Percentiles rank a stretch among this genome's conserved stretches.
These are phyloP conservation scores for Furnarius figulus DNA, from an alignment of 2,113 vertebrate species.

Conservation along the genomic window DNA sequence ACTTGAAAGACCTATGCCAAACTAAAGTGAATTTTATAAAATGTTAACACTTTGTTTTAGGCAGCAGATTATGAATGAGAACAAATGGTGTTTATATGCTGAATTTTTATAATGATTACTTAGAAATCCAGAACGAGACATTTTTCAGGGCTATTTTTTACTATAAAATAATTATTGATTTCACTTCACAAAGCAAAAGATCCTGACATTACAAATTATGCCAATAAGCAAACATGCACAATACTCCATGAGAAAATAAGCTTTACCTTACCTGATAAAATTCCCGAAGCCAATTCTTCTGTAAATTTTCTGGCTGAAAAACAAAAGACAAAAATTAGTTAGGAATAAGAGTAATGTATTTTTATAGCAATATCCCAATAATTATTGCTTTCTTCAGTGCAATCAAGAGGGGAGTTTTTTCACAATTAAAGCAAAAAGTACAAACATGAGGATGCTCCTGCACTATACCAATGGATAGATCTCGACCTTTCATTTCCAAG, in stretches of 20 bases:
- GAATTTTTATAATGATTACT: not conserved
- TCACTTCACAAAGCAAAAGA: not conserved
- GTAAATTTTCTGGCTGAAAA: slow-evolving; percentile 66
- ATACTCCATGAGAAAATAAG: not conserved
- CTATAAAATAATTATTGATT: not conserved
- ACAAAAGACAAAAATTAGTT: not conserved
- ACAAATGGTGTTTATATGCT: not conserved
- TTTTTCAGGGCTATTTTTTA: not conserved
- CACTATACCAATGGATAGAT: fast-evolving
- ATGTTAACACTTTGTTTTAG: not conserved
- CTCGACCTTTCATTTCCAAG: fast-evolving
- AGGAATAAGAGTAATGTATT: not conserved
- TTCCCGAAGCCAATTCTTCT: slow-evolving; percentile 69
- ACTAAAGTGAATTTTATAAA: not conserved
- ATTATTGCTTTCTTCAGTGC: not conserved
- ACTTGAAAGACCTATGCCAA: not conserved
- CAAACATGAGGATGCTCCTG: not conserved
- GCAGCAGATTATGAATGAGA: not conserved
- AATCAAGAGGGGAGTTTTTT: not conserved
- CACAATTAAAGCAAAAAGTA: not conserved
- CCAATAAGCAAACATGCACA: not conserved
- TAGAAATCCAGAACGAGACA: not conserved
- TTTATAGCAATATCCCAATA: not conserved
- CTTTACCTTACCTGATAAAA: slow-evolving; percentile 59
- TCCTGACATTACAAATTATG: not conserved